Evolutionary conservation across 2,113 vertebrate genomes (phyloP).

Genomic region (Chloebia gouldiae): DNA sequence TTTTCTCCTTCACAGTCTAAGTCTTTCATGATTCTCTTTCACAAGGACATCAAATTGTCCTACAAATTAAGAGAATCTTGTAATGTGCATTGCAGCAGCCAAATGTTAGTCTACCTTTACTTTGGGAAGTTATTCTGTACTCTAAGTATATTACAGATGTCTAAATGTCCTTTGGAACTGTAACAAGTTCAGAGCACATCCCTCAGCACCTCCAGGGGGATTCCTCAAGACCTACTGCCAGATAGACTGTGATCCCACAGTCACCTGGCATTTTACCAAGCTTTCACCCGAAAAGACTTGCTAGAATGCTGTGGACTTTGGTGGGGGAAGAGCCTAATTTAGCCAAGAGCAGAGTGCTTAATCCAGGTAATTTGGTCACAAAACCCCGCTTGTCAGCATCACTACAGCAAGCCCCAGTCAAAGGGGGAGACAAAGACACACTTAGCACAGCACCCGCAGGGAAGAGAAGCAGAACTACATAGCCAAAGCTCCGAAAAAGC

Average conservation of each 20-base stretch:
- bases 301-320: not conserved
- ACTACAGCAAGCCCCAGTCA: not conserved
- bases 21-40: not conserved
- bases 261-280: not conserved
- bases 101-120: not conserved
- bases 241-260: not conserved
- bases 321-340: not conserved
- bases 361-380: not conserved
- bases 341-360: not conserved
- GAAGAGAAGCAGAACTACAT: not conserved
- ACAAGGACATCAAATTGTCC: not conserved
- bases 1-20: not conserved
- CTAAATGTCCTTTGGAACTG: not conserved
- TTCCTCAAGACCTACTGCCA: not conserved
- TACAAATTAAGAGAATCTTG: not conserved
- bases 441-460: not conserved
- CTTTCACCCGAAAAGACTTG: not conserved
- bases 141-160: not conserved
- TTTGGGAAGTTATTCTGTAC: not conserved
- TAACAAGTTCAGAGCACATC: not conserved
- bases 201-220: not conserved
- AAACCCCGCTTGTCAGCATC: not conserved
- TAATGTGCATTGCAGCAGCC: accelerated
- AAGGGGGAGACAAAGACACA: not conserved
- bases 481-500: not conserved